Evolutionary conservation across 2,797 vertebrate species (phyloP).

Genomic region (Semotilus atromaculatus): DNA sequence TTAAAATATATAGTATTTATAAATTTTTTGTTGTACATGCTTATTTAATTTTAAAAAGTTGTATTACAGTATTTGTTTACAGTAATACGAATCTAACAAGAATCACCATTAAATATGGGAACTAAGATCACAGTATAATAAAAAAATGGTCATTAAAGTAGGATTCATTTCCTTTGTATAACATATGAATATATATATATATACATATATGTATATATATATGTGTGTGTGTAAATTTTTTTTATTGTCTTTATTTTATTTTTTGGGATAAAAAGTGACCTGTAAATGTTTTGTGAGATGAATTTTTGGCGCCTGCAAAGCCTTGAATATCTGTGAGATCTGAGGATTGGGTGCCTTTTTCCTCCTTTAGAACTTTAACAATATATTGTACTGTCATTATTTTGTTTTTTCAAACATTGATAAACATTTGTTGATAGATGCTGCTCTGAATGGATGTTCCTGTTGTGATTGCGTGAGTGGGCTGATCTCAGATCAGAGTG

Average conservation of each 20-base stretch:
- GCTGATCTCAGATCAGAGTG: slow-evolving; percentile 18
- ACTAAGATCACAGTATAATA: neutral
- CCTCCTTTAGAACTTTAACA: neutral
- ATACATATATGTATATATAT: no score
- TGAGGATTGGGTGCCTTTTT: slow-evolving; percentile 38
- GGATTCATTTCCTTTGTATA: neutral
- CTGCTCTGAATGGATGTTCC: slow-evolving; percentile 13
- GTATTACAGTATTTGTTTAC: neutral
- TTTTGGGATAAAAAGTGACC: neutral
- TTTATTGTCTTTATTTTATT: no score
- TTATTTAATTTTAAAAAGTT: neutral
- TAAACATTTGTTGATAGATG: neutral
- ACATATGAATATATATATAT: neutral
- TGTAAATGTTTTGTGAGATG: slow-evolving; percentile 35
- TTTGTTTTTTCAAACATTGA: slow-evolving; percentile 5
- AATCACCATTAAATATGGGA: neutral
- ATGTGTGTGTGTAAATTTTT: no score
- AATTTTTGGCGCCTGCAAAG: slow-evolving; percentile 27
- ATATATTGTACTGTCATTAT: slow-evolving; percentile 16
- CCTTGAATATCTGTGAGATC: slow-evolving; percentile 23
- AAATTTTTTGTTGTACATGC: neutral
- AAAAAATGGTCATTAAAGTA: neutral
- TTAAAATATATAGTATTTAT: neutral
- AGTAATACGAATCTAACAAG: neutral
- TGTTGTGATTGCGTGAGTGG: neutral